Evolutionary conservation across 2,797 vertebrate species (phyloP), one percentile per base, ranked within the genome.

Genomic region (Enoplosus armatus): DNA sequence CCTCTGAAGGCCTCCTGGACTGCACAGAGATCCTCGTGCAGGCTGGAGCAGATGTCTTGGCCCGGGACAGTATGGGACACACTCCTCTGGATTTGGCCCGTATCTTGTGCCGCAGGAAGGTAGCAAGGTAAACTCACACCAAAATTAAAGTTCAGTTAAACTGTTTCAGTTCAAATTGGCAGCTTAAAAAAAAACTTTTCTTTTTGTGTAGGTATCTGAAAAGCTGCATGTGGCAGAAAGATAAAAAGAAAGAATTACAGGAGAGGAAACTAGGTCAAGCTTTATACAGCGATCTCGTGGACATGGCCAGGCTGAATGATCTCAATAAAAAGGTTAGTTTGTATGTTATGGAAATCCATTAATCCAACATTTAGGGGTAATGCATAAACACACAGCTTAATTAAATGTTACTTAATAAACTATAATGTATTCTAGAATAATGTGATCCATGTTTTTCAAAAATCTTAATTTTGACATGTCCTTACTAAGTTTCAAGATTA

Each of bases 1-100:
- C 90, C 35, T 78, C 92, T 9, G 83, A 90, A 62, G 95, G 94
- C 24, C 79, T 94, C 55, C 66, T 84, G 64, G 85, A 92, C n/a
- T 94, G 92, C 55, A 41, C 67, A 0, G 45, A 91, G 85, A 74
- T 72, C 6, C 90, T 95, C 0, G 77, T 94, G 55, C 63, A 83
- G 55, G 90, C 89, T 0, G 91, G 94, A 18, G 95, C 93, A 3
- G 79, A 95, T 33, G 80, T 92, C 10, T 39, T 62, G 4, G 79
- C 84, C n/a, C 64, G 1, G 51, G 94, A 95, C 83, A 50, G 2
- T 47, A 22, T 43, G 33, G 95, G 93, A 48, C 86, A 86, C 72
- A 93, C 90, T 0, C 81, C 95, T 37, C 72, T 96, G 64, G 90
- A 94, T 69, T 26, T 87, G 50, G 90, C 95, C 8, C 84, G 74